Evolutionary conservation across 2,113 vertebrate species (phyloP).

Genomic region (Atherinomorus stipes): DNA sequence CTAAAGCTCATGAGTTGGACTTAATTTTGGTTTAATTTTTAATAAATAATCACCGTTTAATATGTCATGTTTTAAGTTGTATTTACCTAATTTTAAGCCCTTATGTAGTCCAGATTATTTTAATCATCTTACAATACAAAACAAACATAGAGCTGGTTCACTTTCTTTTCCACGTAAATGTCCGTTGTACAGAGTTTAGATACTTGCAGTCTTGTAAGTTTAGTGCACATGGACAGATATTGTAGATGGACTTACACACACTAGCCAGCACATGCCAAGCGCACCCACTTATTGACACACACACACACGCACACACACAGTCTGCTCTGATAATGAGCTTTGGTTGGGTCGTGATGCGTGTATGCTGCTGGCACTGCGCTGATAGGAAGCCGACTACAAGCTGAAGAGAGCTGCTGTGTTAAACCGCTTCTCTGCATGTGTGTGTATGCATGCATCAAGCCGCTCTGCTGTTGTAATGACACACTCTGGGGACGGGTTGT

Average conservation of each 20-base stretch:
- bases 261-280: not conserved
- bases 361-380: conserved; percentile 45
- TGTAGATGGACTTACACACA: conserved; percentile 23
- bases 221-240: not conserved
- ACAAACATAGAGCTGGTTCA: too few species aligned
- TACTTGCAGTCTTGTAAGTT: too few species aligned
- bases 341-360: conserved; percentile 55
- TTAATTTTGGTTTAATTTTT: too few species aligned
- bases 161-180: too few species aligned
- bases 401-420: conserved; percentile 55
- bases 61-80: too few species aligned
- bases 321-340: conserved; percentile 58
- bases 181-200: too few species aligned
- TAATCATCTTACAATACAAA: too few species aligned
- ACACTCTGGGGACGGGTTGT: conserved; percentile 37
- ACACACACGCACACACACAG: conserved; percentile 16
- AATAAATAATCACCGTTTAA: too few species aligned
- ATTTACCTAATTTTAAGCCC: too few species aligned
- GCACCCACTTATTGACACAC: conserved; percentile 11
- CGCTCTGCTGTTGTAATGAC: conserved; percentile 42
- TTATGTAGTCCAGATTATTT: too few species aligned
- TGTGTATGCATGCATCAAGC: not conserved
- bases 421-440: conserved; percentile 15
- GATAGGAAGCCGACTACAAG: conserved; percentile 59
- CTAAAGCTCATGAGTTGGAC: too few species aligned